phyloP scores from a whole-genome alignment of 2,113 vertebrate species.

The Corythornis madagascariensis region DNA sequence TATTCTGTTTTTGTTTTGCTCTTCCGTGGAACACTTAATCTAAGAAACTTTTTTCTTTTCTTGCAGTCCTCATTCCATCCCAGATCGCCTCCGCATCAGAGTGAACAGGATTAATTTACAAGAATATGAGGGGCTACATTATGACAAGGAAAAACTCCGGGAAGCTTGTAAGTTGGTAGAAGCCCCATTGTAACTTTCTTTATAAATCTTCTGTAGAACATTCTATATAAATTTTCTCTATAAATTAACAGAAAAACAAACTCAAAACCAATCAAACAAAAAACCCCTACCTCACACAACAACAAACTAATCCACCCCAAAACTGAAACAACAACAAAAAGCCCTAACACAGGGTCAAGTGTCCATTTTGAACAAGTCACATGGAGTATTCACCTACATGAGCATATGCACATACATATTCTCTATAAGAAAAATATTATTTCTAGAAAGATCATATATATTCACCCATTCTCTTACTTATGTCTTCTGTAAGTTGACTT shows the following conservation, averaged over 20 bases:
- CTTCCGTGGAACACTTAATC: not conserved
- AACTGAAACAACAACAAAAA: no score
- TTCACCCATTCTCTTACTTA: not conserved
- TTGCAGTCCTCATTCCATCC: constrained; percentile 91
- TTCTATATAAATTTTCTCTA: not conserved
- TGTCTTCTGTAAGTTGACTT: not conserved
- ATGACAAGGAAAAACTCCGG: constrained; percentile 93
- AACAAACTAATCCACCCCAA: not conserved
- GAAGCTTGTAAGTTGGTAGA: constrained; percentile 90
- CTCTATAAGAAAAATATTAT: not conserved
- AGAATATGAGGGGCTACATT: constrained; percentile 94
- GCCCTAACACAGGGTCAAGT: not conserved
- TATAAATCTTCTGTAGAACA: not conserved
- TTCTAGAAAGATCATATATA: not conserved
- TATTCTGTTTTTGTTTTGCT: not conserved
- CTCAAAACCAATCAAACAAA: not conserved
- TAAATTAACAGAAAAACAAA: not conserved
- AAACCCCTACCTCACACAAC: not conserved
- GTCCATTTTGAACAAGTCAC: not conserved
- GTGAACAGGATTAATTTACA: constrained; percentile 94
- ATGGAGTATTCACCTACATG: not conserved
- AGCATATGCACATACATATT: not conserved
- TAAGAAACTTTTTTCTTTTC: constrained; percentile 63
- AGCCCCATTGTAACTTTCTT: not conserved
- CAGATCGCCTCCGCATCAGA: constrained; percentile 92